A percentile compares a stretch with the other conserved stretches of the same genome.
These are phyloP conservation scores for Cyrtodaria siliqua DNA, from an alignment of 2,888 invertebrate species.

Conservation along the genomic window DNA sequence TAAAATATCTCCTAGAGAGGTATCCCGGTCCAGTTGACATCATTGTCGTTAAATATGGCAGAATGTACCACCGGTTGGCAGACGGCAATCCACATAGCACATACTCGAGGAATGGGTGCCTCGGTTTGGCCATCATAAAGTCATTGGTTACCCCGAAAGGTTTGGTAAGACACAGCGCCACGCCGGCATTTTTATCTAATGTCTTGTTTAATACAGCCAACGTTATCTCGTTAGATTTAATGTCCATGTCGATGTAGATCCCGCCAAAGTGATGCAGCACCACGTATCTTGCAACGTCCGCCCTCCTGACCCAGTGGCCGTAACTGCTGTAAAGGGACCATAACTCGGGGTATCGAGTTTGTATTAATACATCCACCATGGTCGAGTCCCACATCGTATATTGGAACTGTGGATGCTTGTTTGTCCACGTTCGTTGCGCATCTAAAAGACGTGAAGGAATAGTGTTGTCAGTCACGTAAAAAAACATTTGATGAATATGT, in stretches of 20 bases:
- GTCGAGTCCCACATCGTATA: slow-evolving; percentile 40
- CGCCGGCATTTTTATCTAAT: slow-evolving; percentile 9
- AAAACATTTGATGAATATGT: slow-evolving; percentile 47
- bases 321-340: slow-evolving; percentile 30
- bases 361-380: slow-evolving; percentile 34
- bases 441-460: slow-evolving; percentile 17
- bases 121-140: slow-evolving; percentile 50
- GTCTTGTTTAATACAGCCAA: neutral
- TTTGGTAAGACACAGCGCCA: slow-evolving; percentile 36
- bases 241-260: slow-evolving; percentile 44
- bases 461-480: slow-evolving; percentile 22
- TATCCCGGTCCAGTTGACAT: slow-evolving; percentile 56
- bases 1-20: slow-evolving; percentile 23
- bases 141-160: slow-evolving; percentile 45
- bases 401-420: slow-evolving; percentile 8
- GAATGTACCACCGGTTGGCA: slow-evolving; percentile 38
- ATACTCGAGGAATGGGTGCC: slow-evolving; percentile 34
- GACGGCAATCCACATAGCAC: slow-evolving; percentile 35
- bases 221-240: slow-evolving; percentile 4
- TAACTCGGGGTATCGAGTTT: slow-evolving; percentile 23
- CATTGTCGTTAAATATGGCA: slow-evolving; percentile 50
- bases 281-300: slow-evolving; percentile 40
- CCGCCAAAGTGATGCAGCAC: slow-evolving; percentile 46
- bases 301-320: slow-evolving; percentile 42
- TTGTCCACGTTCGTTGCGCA: slow-evolving; percentile 21